Percentiles rank a stretch among this genome's conserved stretches.
These are phyloP conservation scores for Spinus pinus DNA, from an alignment of 2,797 vertebrate species.

Conservation along the genomic window DNA sequence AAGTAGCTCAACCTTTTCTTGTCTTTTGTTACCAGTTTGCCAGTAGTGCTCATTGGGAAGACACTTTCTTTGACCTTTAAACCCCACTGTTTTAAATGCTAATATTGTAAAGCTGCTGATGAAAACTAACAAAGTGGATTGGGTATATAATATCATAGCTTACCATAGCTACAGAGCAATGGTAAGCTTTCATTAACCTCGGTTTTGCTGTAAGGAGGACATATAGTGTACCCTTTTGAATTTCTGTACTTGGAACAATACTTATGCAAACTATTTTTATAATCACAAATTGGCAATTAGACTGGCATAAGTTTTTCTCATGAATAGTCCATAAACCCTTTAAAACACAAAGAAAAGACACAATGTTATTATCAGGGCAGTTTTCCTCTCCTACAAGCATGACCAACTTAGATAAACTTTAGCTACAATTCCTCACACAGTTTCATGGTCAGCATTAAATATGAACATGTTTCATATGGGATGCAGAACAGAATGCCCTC, in stretches of 20 bases:
- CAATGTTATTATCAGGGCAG: background rate
- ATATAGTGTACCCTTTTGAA: background rate
- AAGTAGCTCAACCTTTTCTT: background rate
- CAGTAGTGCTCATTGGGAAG: rapidly evolving
- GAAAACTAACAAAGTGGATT: background rate
- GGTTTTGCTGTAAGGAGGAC: background rate
- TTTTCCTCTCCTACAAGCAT: background rate
- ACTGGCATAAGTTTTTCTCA: background rate
- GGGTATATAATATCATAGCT: background rate
- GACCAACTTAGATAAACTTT: background rate
- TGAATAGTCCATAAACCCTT: background rate
- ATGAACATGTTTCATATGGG: rapidly evolving
- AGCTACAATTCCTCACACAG: background rate
- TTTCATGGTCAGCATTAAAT: background rate
- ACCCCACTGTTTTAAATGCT: background rate
- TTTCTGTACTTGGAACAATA: background rate
- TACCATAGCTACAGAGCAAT: background rate
- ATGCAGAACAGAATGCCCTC: background rate
- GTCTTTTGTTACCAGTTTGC: background rate
- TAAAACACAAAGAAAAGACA: background rate
- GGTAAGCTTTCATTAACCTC: background rate
- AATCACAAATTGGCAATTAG: background rate
- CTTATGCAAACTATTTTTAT: background rate
- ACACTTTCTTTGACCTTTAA: background rate
- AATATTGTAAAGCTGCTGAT: background rate